These are phyloP conservation scores for Saturnia pavonia DNA, from an alignment of 2,888 invertebrate species.

Conservation along the genomic window DNA sequence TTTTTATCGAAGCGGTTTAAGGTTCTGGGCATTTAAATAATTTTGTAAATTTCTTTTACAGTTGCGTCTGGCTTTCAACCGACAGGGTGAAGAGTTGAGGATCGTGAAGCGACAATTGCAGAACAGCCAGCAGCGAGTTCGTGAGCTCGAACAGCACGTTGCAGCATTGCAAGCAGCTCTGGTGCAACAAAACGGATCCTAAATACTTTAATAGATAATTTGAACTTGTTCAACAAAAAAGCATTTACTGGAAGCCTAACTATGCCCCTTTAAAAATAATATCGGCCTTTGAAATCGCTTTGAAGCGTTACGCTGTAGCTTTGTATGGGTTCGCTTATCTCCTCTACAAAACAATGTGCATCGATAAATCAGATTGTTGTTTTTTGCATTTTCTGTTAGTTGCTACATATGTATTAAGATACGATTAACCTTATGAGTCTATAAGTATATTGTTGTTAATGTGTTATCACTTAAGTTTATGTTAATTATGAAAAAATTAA, in stretches of 20 bases:
- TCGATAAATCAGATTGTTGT: background rate
- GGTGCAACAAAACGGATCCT: constrained; percentile 49
- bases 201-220: constrained; percentile 24
- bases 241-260: constrained; percentile 1
- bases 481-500: background rate
- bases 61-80: constrained; percentile 88
- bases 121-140: constrained; percentile 89
- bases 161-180: constrained; percentile 81
- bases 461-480: background rate
- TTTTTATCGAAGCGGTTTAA: background rate
- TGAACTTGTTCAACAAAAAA: background rate
- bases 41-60: constrained; percentile 53
- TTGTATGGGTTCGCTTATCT: background rate
- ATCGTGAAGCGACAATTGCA: constrained; percentile 89
- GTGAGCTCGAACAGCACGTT: constrained; percentile 90
- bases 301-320: background rate
- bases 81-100: constrained; percentile 90
- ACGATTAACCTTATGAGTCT: background rate
- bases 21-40: background rate
- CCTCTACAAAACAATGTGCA: background rate
- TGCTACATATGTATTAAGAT: background rate
- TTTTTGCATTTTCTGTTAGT: background rate
- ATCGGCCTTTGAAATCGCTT: constrained; percentile 16
- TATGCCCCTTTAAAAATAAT: background rate
- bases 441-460: constrained; percentile 9